Conservation (phyloP, 2,888 invertebrate genomes). For the Drosophila helvetica region DNA sequence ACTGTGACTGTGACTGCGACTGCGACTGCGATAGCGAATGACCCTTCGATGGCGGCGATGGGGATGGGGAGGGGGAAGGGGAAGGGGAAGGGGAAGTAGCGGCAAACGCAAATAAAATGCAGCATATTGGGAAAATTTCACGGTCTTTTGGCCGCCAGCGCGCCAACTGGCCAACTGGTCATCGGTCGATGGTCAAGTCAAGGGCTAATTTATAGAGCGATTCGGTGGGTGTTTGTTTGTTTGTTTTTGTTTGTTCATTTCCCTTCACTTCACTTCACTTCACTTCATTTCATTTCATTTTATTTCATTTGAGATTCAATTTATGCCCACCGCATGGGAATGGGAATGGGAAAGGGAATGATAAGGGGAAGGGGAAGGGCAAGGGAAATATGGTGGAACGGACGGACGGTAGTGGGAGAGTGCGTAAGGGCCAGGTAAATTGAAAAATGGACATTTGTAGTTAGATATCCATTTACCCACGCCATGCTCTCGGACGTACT, state of each 20-base stretch:
- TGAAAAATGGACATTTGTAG: conserved; percentile 76
- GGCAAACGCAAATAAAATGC: conserved; percentile 56
- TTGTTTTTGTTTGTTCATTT: conserved; percentile 38
- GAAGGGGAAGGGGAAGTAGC: too few species aligned
- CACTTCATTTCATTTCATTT: conserved; percentile 29
- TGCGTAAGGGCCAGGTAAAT: conserved; percentile 57
- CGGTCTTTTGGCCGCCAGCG: conserved; percentile 69
- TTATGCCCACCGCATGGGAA: conserved; percentile 55
- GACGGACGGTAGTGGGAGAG: background rate
- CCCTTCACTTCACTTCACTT: conserved; percentile 13
- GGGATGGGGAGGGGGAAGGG: too few species aligned
- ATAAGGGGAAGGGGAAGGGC: too few species aligned
- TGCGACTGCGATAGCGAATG: background rate
- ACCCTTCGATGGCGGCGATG: background rate
- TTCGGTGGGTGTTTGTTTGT: conserved; percentile 71
- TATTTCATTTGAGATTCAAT: conserved; percentile 63
- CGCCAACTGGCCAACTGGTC: conserved; percentile 53
- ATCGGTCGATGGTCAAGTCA: conserved; percentile 61
- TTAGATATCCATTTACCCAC: conserved; percentile 62
- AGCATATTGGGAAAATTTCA: conserved; percentile 79
- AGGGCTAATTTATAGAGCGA: conserved; percentile 71
- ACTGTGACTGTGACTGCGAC: background rate
- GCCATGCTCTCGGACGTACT: conserved; percentile 25
- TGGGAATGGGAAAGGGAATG: background rate
- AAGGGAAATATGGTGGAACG: conserved; percentile 18